Evolutionary conservation across 2,888 invertebrate genomes (phyloP).

Genomic region (Rhorus exstirpatorius): DNA sequence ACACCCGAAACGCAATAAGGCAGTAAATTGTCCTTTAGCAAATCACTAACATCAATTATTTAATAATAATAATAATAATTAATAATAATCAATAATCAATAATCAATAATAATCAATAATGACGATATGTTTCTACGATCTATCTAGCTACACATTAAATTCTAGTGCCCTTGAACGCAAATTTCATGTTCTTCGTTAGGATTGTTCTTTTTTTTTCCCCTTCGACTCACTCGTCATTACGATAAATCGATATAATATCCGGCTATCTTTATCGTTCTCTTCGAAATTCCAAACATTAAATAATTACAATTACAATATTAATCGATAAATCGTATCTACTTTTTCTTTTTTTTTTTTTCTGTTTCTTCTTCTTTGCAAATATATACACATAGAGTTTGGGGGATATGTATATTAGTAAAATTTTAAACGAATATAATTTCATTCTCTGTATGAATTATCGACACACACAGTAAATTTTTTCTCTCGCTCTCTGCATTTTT

Average conservation of each 20-base stretch:
- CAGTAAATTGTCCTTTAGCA: constrained; percentile 79
- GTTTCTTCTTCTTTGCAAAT: constrained; percentile 77
- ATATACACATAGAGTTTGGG: constrained; percentile 83
- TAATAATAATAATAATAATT: constrained; percentile 47
- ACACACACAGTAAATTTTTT: constrained; percentile 73
- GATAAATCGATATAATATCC: constrained; percentile 41
- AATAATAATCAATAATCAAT: constrained; percentile 51
- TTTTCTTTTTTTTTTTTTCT: constrained; percentile 69
- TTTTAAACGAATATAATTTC: constrained; percentile 74
- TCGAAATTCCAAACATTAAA: constrained; percentile 72
- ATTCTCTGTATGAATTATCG: constrained; percentile 78
- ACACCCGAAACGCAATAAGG: constrained; percentile 79
- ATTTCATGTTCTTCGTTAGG: constrained; percentile 54
- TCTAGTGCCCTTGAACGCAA: constrained; percentile 82
- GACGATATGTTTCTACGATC: constrained; percentile 82
- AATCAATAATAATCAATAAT: constrained; percentile 80
- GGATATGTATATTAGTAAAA: constrained; percentile 84
- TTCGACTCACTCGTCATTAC: constrained; percentile 30
- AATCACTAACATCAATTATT: constrained; percentile 78
- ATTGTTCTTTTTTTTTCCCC: neutral
- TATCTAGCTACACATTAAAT: constrained; percentile 80
- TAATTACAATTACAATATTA: constrained; percentile 76
- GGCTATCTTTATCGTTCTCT: constrained; percentile 48
- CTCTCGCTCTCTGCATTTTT: constrained; percentile 37
- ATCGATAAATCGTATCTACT: constrained; percentile 78